Evolutionary conservation across 2,797 vertebrate species (phyloP).

Genomic region (Antrozous pallidus): DNA sequence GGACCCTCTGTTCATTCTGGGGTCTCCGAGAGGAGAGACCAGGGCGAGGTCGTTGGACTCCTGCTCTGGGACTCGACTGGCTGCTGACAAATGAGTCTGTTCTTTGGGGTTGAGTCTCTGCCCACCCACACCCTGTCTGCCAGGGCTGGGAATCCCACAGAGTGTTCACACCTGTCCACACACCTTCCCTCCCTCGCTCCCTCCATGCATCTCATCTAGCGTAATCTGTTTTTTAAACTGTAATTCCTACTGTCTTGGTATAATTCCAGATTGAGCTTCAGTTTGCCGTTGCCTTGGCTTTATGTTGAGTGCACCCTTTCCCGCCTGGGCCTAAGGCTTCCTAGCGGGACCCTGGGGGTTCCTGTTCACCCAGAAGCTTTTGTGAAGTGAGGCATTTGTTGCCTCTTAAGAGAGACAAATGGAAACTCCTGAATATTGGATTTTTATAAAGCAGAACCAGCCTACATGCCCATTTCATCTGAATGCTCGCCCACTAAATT

Average conservation of each 20-base stretch:
- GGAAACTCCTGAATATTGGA: not conserved
- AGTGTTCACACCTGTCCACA: not conserved
- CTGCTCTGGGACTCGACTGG: not conserved
- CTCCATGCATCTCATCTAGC: not conserved
- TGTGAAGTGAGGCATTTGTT: not conserved
- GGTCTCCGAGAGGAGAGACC: not conserved
- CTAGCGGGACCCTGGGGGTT: not conserved
- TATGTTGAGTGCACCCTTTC: not conserved
- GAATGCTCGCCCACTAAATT: not conserved
- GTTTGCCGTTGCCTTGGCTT: not conserved
- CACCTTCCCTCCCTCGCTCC: accelerated
- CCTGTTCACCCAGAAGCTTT: not conserved
- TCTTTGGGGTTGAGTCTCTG: not conserved
- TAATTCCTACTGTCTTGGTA: not conserved
- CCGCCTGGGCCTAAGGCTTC: not conserved
- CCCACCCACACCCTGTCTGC: too few relatives aligned
- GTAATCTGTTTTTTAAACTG: not conserved
- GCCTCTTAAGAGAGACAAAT: not conserved
- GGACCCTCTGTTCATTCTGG: not conserved
- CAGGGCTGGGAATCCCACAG: not conserved
- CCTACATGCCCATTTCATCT: not conserved
- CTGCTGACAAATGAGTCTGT: not conserved
- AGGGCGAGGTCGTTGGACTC: too few relatives aligned
- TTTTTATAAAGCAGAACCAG: not conserved
- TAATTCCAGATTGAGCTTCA: not conserved